A percentile compares a stretch with the other conserved stretches of the same genome.
Conservation (phyloP, 2,888 invertebrate species). For the Cerceris ruficornis region DNA sequence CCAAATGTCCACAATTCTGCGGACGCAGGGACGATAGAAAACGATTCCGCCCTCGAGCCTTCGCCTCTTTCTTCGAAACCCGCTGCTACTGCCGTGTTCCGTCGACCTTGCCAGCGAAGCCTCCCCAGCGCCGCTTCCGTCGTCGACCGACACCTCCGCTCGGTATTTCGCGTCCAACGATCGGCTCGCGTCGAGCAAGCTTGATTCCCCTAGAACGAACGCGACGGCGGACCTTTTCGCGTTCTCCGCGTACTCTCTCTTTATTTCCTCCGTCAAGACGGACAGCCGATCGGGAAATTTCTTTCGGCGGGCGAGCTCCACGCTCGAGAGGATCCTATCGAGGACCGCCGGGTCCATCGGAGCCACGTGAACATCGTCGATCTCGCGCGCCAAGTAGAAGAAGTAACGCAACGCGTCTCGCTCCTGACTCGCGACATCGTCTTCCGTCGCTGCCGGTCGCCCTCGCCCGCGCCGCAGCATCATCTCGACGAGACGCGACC, state of each 20-base stretch:
- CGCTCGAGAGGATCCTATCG: conserved; percentile 85
- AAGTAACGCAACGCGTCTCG: conserved; percentile 91
- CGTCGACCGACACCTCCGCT: not conserved
- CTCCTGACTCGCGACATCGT: conserved; percentile 81
- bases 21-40: conserved; percentile 91
- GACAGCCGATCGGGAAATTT: conserved; percentile 85
- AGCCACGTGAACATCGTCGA: conserved; percentile 94
- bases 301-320: conserved; percentile 85
- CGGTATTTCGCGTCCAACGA: conserved; percentile 79
- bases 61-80: conserved; percentile 77
- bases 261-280: conserved; percentile 89
- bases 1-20: conserved; percentile 91
- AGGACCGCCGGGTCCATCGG: conserved; percentile 90
- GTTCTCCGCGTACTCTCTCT: conserved; percentile 92
- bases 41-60: conserved; percentile 86
- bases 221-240: conserved; percentile 96
- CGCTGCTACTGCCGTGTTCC: not conserved
- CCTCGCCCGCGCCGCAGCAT: conserved; percentile 69
- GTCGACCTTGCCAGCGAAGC: not conserved
- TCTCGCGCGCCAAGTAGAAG: conserved; percentile 94
- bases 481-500: conserved; percentile 26
- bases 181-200: too few species aligned
- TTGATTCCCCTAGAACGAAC: conserved; percentile 90
- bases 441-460: conserved; percentile 79
- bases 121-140: not conserved